Evolutionary conservation across 2,888 invertebrate genomes (phyloP).

Genomic region (Cosmorhoe ocellata): DNA sequence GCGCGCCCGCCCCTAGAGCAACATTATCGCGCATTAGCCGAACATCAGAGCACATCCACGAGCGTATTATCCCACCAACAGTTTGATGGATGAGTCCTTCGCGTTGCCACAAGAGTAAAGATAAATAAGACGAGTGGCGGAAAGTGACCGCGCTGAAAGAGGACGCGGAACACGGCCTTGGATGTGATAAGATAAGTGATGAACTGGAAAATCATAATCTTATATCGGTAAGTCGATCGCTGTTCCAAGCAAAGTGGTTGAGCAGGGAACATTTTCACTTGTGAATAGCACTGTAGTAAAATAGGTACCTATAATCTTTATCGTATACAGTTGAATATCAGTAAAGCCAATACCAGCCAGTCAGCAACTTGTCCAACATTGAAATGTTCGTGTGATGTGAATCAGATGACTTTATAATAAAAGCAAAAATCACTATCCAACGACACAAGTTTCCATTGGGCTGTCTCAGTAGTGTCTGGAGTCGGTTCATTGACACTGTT

Average conservation of each 20-base stretch:
- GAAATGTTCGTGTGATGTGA: conserved; percentile 18
- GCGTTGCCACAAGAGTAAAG: conserved; percentile 21
- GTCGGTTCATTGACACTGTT: conserved; percentile 53
- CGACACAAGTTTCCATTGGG: conserved; percentile 26
- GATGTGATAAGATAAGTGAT: conserved; percentile 30
- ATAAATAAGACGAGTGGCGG: conserved; percentile 25
- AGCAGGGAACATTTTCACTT: conserved; percentile 8
- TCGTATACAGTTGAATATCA: too few relatives aligned
- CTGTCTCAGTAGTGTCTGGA: conserved; percentile 33
- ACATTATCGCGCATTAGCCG: conserved; percentile 50
- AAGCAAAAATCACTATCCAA: conserved; percentile 28
- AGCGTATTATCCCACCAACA: conserved; percentile 35
- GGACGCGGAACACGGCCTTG: conserved; percentile 23
- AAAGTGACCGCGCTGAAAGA: conserved; percentile 25
- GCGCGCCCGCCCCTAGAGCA: conserved; percentile 30
- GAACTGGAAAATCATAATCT: conserved; percentile 26
- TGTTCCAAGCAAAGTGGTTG: conserved; percentile 15
- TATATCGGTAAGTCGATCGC: conserved; percentile 12
- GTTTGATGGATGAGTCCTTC: conserved; percentile 33
- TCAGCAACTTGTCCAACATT: conserved; percentile 7
- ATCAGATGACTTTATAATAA: conserved; percentile 7
- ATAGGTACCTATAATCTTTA: too few relatives aligned
- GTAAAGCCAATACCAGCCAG: conserved; percentile 1
- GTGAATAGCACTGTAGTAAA: not conserved
- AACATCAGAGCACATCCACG: conserved; percentile 50